Conservation (phyloP, 2,888 invertebrate genomes). For the Camptogramma bilineatum region DNA sequence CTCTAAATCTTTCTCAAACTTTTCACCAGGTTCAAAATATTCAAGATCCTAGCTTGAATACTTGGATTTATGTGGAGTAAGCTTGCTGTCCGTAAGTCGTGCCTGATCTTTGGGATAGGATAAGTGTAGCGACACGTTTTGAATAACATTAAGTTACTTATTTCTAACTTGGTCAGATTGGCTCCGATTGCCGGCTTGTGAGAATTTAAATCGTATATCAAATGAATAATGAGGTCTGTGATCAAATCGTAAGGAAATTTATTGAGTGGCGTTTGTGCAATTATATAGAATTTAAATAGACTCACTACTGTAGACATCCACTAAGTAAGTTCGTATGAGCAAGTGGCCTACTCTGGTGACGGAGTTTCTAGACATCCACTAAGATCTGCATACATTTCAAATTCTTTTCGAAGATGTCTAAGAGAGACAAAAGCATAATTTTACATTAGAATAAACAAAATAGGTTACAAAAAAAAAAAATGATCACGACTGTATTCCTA, state of each 20-base stretch:
- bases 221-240: constrained; percentile 29
- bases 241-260: constrained; percentile 26
- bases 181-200: constrained; percentile 39
- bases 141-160: constrained; percentile 76
- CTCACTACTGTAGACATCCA: neutral
- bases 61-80: constrained; percentile 68
- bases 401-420: too few species aligned
- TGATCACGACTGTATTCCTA: too few species aligned
- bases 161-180: constrained; percentile 64
- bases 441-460: too few species aligned
- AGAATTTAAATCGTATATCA: constrained; percentile 37
- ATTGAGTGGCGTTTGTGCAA: constrained; percentile 19
- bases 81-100: constrained; percentile 72
- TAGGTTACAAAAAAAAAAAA: too few species aligned
- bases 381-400: too few species aligned
- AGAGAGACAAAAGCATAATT: too few species aligned
- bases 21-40: constrained; percentile 47
- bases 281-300: constrained; percentile 1
- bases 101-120: constrained; percentile 79
- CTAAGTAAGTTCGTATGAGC: neutral
- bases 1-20: constrained; percentile 48
- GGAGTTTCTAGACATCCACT: neutral
- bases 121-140: constrained; percentile 81
- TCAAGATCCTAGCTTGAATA: constrained; percentile 45
- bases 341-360: too few species aligned